Conservation (phyloP, 2,113 vertebrate genomes). For the Excalfactoria chinensis region DNA sequence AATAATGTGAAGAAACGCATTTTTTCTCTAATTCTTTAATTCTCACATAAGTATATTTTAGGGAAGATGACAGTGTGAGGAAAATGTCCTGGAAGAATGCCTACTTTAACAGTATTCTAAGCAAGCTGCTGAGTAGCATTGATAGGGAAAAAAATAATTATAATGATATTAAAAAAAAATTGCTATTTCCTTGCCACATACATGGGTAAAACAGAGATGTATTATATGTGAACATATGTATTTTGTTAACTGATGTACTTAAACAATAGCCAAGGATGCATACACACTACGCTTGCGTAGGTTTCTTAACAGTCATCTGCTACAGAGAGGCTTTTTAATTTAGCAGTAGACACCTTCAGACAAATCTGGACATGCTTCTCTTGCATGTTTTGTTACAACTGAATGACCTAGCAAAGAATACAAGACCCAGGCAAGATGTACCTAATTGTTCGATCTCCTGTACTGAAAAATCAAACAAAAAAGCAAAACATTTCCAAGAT, state of each 20-base stretch:
- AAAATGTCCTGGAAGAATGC: conserved; percentile 48
- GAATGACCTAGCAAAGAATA: neutral
- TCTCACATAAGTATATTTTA: neutral
- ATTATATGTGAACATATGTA: neutral
- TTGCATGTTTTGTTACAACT: neutral
- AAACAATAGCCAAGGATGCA: neutral
- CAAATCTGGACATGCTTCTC: conserved; percentile 1
- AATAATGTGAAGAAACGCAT: neutral
- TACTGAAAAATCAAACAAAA: neutral
- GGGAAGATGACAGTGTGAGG: conserved; percentile 28
- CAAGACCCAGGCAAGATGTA: neutral
- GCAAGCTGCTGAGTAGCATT: conserved; percentile 45
- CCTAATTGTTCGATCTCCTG: neutral
- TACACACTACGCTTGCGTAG: neutral
- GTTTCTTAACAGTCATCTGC: neutral
- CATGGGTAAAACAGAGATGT: neutral
- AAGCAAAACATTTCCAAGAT: neutral
- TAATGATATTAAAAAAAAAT: no score
- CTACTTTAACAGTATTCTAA: conserved; percentile 58
- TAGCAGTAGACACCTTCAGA: neutral
- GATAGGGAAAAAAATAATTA: conserved; percentile 43
- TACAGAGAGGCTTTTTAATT: neutral
- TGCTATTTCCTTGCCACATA: conserved; percentile 1
- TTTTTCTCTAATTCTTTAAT: conserved; percentile 9
- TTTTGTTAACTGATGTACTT: neutral